Percentiles rank a stretch among this genome's conserved stretches.
phyloP scores from a whole-genome alignment of 1,140 invertebrate species.

The Planococcus citri region DNA sequence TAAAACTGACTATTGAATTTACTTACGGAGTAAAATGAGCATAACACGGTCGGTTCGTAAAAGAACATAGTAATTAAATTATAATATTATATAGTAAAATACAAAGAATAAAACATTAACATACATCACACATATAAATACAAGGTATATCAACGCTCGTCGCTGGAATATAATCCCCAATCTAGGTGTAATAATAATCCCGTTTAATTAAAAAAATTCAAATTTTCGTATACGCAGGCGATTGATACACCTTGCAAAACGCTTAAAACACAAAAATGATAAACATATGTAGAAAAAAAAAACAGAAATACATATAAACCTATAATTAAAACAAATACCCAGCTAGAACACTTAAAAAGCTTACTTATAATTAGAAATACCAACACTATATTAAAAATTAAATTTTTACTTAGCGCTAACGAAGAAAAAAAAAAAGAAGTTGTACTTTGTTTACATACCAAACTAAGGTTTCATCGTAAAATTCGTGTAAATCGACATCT shows the following conservation, averaged over 20 bases:
- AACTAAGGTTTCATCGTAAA: neutral
- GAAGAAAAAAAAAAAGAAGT: no score
- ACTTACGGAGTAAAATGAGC: neutral
- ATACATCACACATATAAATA: neutral
- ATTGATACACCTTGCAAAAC: neutral
- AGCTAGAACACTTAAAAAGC: conserved; percentile 20
- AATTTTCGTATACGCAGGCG: neutral
- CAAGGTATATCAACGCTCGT: neutral
- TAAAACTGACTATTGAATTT: neutral
- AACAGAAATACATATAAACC: neutral
- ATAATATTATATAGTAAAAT: conserved; percentile 1
- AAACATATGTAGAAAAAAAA: neutral
- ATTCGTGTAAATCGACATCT: neutral
- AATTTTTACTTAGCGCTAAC: neutral
- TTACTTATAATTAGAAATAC: neutral
- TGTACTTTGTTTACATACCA: conserved; percentile 15
- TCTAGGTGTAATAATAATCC: no score
- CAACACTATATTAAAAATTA: neutral
- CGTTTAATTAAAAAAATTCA: neutral
- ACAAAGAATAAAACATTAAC: conserved; percentile 1
- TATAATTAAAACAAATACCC: conserved; percentile 14
- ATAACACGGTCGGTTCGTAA: neutral
- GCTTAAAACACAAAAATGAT: neutral
- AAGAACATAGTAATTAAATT: neutral
- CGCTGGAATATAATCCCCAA: neutral